Evolutionary conservation across 2,797 vertebrate species (phyloP), one percentile per base, ranked within the genome.

Genomic region (Decapterus maruadsi): DNA sequence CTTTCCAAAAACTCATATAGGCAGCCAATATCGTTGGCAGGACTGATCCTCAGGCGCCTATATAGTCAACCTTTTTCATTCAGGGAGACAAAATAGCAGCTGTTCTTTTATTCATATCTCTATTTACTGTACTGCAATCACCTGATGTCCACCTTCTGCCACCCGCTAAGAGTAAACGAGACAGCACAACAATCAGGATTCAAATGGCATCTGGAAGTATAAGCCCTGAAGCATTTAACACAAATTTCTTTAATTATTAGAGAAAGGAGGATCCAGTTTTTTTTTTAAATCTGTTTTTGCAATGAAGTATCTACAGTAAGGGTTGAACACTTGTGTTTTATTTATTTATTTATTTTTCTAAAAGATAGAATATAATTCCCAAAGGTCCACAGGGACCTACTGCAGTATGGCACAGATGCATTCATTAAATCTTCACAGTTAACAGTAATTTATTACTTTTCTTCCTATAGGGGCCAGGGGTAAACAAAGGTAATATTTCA

Each of bases 81-180:
- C 26, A 63, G 40, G 31, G 34, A 31, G 36, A 74, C 13, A 75
- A 84, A 76, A 46, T 50, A 36, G 0, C 34, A 31, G 69, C 74
- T 83, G 69, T 80, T 90, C 0, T 87, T 87, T 93, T 90, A 92
- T 93, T 92, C 64, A 93, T 88, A 70, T 56, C 19, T 84, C 68
- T 26, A 88, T 92, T 87, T 83, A 67, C 58, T 78, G n/a, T 46
- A 20, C 65, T 3, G 3, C 42, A 20, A 50, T 69, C 61, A 46
- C 20, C 46, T 59, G 63, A 46, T 38, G 40, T 68, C 69, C 34
- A 42, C 16, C 16, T 14, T 16, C 38, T 19, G 55, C 51, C 63
- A n/a, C 9, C 54, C 55, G 53, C 81, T 43, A 65, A 68, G 51
- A 38, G 43, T 59, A 54, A 77, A 72, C 63, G 34, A 73, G 64